Base-by-base conservation (phyloP, 2,113 vertebrate species). In the Xiphorhynchus elegans region DNA sequence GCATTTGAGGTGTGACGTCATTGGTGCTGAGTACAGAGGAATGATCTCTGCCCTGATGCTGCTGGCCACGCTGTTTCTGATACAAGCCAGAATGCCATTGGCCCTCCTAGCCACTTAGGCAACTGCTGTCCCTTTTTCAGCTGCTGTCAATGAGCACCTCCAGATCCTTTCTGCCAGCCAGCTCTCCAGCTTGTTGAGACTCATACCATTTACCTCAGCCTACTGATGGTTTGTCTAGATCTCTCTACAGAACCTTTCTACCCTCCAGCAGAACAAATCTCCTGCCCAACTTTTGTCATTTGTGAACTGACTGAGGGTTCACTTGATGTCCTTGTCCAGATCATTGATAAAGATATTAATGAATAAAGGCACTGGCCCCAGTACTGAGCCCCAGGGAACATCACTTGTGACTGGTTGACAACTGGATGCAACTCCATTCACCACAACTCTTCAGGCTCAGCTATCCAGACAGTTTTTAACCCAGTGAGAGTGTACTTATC, bases 401-500 rank as follows among this genome's bases (percentile, higher is more conserved):
- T 7, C n/a, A 13, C 16, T 35, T 33, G 13, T 46, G 52, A 33
- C n/a, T 4, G 2, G 4, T 5, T 10, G 2, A 13, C 46, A 49
- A 6, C 13, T 20, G 25, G 29, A 46, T 79, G 39, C 35, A 46
- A 35, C 17, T 68, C 2, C 7, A 14, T 33, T 63, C 39, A 31
- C 14, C 21, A 28, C 4, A 5, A 20, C 2, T 11, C 11, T 62
- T n/a, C 25, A 19, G 42, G 11, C 18, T 14, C 3, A 2, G 16
- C 7, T 23, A 4, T 25, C 3, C 31, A 53, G 26, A 1, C 13
- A 37, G 5, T 9, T 79, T 75, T 56, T 42, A 69, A 37, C 5
- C 4, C 25, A 58, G 13, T 0, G 5, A 58, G 10, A 9, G 4
- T 39, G 24, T 0, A 1, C 5, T 9, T 1, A 1, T 29, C 15